These are phyloP conservation scores for Rhimphoctona megacephalus DNA, from an alignment of 2,888 invertebrate species.

Conservation along the genomic window DNA sequence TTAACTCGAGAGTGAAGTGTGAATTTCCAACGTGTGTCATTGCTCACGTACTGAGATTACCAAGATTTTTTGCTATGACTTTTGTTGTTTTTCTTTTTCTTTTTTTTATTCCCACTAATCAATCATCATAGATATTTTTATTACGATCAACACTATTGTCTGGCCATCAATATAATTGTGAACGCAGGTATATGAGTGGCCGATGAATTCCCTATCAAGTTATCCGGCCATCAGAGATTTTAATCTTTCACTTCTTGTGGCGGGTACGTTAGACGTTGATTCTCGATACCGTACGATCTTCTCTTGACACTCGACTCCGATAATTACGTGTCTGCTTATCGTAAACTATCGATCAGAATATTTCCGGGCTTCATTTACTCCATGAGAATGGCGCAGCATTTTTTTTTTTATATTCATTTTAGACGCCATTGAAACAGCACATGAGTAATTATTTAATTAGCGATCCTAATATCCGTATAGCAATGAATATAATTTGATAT, in stretches of 20 bases:
- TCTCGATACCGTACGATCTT: constrained; percentile 15
- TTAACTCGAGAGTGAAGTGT: background rate
- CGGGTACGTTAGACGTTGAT: background rate
- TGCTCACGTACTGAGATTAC: constrained; percentile 9
- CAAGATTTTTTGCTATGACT: constrained; percentile 37
- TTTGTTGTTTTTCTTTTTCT: background rate
- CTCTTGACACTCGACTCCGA: background rate
- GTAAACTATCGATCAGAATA: constrained; percentile 35
- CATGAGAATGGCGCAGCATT: constrained; percentile 12
- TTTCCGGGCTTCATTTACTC: constrained; percentile 21
- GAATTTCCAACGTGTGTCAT: constrained; percentile 58
- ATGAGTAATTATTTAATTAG: constrained; percentile 15
- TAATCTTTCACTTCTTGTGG: constrained; percentile 35
- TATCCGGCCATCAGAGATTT: constrained; percentile 28
- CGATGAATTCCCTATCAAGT: background rate
- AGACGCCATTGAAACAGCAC: background rate
- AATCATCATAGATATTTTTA: constrained; percentile 40
- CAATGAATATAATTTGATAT: background rate
- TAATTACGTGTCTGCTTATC: constrained; percentile 46
- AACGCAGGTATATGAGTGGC: background rate
- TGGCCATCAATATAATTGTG: constrained; percentile 8
- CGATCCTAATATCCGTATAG: constrained; percentile 12
- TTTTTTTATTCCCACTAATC: constrained; percentile 44
- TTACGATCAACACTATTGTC: constrained; percentile 7
- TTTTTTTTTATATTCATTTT: constrained; percentile 1